Conservation (phyloP, 2,113 vertebrate species). For the Mustela nigripes region DNA sequence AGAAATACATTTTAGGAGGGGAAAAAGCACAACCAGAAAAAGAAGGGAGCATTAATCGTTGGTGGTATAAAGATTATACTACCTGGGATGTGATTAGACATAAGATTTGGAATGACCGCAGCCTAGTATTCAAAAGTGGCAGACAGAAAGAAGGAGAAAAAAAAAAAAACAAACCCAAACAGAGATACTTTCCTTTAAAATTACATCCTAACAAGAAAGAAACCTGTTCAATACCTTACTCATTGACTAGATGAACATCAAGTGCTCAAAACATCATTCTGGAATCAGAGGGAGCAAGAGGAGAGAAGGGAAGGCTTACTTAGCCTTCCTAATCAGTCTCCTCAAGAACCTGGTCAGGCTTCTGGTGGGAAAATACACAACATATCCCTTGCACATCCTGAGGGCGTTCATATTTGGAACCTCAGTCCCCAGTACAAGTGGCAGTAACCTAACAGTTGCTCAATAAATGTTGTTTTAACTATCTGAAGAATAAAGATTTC, state of each 20-base stretch:
- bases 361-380: background rate
- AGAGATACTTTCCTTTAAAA: background rate
- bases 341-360: background rate
- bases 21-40: conserved; percentile 53
- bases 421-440: background rate
- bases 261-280: background rate
- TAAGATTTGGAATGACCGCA: background rate
- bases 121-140: background rate
- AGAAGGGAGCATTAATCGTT: conserved; percentile 18
- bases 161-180: accelerated
- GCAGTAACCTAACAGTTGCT: background rate
- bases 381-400: background rate
- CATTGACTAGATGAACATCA: background rate
- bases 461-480: background rate
- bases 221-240: background rate
- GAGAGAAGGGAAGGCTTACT: background rate
- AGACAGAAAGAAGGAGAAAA: background rate
- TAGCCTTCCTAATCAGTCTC: background rate
- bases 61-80: conserved; percentile 72
- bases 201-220: background rate
- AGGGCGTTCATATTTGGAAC: accelerated
- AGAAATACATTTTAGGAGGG: conserved; percentile 73
- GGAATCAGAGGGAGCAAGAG: background rate
- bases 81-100: background rate
- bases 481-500: background rate